Evolutionary conservation across 2,888 invertebrate species (phyloP).

Genomic region (Polydrusus cervinus): DNA sequence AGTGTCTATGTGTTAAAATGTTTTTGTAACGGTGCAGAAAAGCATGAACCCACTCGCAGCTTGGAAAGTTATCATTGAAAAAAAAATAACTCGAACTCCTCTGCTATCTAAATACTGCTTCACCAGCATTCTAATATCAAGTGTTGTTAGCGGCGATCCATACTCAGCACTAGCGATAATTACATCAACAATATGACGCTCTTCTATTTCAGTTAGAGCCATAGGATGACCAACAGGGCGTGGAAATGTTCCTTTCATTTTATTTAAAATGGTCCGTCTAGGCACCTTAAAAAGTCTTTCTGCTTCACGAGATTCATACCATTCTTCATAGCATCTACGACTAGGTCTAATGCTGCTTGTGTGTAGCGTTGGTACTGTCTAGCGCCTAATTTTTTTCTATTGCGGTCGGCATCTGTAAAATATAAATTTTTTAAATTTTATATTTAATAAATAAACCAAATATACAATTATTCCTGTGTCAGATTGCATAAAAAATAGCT

Average conservation of each 20-base stretch:
- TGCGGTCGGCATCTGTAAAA: not conserved
- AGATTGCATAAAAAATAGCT: too few species aligned
- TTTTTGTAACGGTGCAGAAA: slow-evolving; percentile 50
- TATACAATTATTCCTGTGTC: not conserved
- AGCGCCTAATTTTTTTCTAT: not conserved
- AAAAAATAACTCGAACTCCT: slow-evolving; percentile 11
- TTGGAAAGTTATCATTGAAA: slow-evolving; percentile 47
- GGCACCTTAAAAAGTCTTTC: not conserved
- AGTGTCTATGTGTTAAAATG: slow-evolving; percentile 38
- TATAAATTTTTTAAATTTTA: not conserved
- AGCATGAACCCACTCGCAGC: slow-evolving; percentile 45
- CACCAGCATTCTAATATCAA: not conserved
- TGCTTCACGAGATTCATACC: not conserved
- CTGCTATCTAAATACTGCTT: slow-evolving; percentile 13
- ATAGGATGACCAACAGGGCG: slow-evolving; percentile 26
- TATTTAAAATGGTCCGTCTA: not conserved
- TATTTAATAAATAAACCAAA: not conserved
- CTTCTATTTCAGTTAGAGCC: slow-evolving; percentile 39
- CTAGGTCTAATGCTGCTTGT: not conserved
- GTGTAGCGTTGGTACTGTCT: not conserved
- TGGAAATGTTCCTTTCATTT: not conserved
- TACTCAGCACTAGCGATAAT: slow-evolving; percentile 29
- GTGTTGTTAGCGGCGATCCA: not conserved
- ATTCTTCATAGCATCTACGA: not conserved
- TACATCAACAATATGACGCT: slow-evolving; percentile 30